phyloP scores from a whole-genome alignment of 2,797 vertebrate genomes.

The Sphenopsis melanotis region DNA sequence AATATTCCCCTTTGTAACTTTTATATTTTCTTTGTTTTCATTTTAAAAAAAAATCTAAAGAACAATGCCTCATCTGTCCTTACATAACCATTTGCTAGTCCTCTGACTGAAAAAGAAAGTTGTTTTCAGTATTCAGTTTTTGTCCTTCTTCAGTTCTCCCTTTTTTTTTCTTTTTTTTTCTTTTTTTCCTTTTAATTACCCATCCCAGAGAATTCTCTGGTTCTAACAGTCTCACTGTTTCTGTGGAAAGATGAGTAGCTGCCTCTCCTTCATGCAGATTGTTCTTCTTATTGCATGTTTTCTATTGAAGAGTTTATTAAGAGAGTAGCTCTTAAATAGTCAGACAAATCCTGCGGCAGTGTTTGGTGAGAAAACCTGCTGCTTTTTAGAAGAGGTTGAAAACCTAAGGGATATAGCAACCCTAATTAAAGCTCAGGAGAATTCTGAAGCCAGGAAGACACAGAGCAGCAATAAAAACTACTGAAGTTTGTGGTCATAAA shows the following conservation, averaged over 20 bases:
- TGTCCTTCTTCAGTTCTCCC: background rate
- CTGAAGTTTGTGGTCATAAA: conserved; percentile 21
- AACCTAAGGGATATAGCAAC: background rate
- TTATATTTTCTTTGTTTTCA: background rate
- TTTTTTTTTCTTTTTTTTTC: background rate
- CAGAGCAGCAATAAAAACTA: conserved; percentile 3
- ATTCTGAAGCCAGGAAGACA: conserved; percentile 17
- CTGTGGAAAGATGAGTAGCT: background rate
- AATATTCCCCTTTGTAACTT: background rate
- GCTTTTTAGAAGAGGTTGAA: conserved; percentile 7
- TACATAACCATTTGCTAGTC: background rate
- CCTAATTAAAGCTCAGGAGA: conserved; percentile 56
- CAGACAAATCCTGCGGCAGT: background rate
- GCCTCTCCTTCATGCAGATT: background rate
- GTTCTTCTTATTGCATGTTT: background rate
- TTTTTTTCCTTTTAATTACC: background rate
- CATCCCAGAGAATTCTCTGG: background rate
- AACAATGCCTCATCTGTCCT: background rate
- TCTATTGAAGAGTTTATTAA: background rate
- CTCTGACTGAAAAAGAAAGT: background rate
- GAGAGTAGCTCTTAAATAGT: background rate
- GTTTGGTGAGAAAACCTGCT: background rate
- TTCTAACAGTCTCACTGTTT: background rate
- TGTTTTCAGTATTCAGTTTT: background rate
- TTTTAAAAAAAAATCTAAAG: background rate